Conservation (phyloP, 2,797 vertebrate species). For the Mormyrus hasselquistii region DNA sequence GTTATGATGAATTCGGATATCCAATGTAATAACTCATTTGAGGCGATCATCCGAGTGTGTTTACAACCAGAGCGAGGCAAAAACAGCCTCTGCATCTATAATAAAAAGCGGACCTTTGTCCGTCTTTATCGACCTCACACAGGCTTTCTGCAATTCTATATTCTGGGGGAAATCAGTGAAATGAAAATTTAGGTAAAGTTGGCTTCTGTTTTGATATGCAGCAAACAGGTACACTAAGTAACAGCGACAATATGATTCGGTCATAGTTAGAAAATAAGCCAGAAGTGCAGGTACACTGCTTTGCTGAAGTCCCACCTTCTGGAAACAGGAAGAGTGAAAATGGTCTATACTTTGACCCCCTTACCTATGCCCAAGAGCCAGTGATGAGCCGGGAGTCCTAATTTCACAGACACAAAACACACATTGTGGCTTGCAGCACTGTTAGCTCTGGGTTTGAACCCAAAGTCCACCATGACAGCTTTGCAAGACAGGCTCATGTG, state of each 20-base stretch:
- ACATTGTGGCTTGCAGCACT: background rate
- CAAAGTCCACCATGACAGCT: background rate
- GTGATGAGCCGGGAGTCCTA: background rate
- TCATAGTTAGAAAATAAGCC: background rate
- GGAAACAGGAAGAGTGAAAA: background rate
- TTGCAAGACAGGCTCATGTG: background rate
- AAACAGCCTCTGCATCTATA: background rate
- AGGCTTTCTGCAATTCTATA: background rate
- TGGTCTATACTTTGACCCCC: background rate
- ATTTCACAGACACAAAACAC: background rate
- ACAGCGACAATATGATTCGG: background rate
- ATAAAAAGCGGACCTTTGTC: background rate
- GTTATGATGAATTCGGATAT: background rate
- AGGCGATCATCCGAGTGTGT: background rate
- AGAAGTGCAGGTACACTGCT: background rate
- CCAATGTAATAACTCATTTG: background rate
- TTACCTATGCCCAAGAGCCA: background rate
- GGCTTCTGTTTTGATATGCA: background rate
- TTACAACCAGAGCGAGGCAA: background rate
- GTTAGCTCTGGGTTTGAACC: background rate
- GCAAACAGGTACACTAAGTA: background rate
- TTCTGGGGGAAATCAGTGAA: background rate
- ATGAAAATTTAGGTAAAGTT: background rate
- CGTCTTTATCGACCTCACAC: background rate
- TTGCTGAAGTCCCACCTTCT: background rate